Evolutionary conservation across 2,888 invertebrate genomes (phyloP).

Genomic region (Synanthedon formicaeformis): DNA sequence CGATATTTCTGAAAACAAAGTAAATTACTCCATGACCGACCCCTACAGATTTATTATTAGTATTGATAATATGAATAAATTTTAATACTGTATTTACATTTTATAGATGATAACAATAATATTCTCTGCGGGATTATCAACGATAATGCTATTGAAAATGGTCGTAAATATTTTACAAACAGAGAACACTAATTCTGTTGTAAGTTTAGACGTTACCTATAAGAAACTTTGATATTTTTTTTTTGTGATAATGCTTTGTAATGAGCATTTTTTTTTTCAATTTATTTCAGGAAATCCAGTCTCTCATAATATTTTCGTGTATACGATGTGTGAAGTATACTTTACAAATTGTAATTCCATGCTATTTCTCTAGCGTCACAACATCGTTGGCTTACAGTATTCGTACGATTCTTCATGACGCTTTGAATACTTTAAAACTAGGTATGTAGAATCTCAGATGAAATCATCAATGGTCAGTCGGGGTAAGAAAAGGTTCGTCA

Average conservation of each 20-base stretch:
- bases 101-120: slow-evolving; percentile 39
- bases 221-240: too few relatives aligned
- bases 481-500: too few relatives aligned
- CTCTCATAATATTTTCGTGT: not conserved
- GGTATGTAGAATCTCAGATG: slow-evolving; percentile 15
- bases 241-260: too few relatives aligned
- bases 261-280: too few relatives aligned
- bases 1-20: too few relatives aligned
- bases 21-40: too few relatives aligned
- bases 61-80: too few relatives aligned
- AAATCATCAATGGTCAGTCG: too few relatives aligned
- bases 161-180: slow-evolving; percentile 28
- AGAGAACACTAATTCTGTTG: slow-evolving; percentile 11
- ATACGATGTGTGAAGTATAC: slow-evolving; percentile 36
- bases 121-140: slow-evolving; percentile 34
- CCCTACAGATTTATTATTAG: too few relatives aligned
- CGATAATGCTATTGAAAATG: slow-evolving; percentile 36
- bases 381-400: slow-evolving; percentile 32
- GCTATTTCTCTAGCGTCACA: slow-evolving; percentile 41
- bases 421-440: slow-evolving; percentile 27
- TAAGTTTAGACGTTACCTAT: slow-evolving; percentile 9
- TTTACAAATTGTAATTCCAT: slow-evolving; percentile 32
- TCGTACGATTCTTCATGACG: slow-evolving; percentile 40
- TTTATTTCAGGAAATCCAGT: slow-evolving; percentile 1
- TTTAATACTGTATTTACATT: not conserved